Conservation (phyloP, 2,888 invertebrate species). For the Resseliella maxima region DNA sequence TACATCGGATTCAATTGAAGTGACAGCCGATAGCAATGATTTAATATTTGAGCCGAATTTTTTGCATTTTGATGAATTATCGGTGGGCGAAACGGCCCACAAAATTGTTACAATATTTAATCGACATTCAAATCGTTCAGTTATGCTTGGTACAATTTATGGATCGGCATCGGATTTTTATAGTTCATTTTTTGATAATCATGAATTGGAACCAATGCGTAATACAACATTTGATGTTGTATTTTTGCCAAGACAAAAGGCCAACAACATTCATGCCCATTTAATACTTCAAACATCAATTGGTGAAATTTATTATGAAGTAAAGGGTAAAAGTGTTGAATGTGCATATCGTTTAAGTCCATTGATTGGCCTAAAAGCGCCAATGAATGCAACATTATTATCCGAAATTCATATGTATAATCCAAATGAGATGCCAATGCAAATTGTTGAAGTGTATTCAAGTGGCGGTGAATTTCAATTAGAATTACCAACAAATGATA, state of each 20-base stretch:
- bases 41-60: constrained; percentile 69
- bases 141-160: constrained; percentile 93
- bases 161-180: constrained; percentile 96
- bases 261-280: constrained; percentile 83
- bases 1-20: not conserved
- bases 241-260: constrained; percentile 92
- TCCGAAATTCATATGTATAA: constrained; percentile 94
- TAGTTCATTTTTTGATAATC: constrained; percentile 96
- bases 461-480: constrained; percentile 92
- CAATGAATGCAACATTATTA: constrained; percentile 89
- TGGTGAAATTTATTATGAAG: constrained; percentile 89
- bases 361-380: constrained; percentile 88
- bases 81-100: constrained; percentile 88
- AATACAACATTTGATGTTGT: constrained; percentile 97
- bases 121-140: constrained; percentile 84
- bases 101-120: constrained; percentile 89
- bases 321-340: constrained; percentile 85
- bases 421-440: constrained; percentile 87
- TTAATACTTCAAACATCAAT: constrained; percentile 94
- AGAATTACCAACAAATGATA: constrained; percentile 74
- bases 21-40: constrained; percentile 35
- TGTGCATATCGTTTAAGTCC: constrained; percentile 94
- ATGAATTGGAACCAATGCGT: constrained; percentile 90
- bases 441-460: constrained; percentile 85
- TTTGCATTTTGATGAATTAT: constrained; percentile 72